These are phyloP conservation scores for Apocheima hispidaria DNA, from an alignment of 2,888 invertebrate genomes.

Conservation along the genomic window DNA sequence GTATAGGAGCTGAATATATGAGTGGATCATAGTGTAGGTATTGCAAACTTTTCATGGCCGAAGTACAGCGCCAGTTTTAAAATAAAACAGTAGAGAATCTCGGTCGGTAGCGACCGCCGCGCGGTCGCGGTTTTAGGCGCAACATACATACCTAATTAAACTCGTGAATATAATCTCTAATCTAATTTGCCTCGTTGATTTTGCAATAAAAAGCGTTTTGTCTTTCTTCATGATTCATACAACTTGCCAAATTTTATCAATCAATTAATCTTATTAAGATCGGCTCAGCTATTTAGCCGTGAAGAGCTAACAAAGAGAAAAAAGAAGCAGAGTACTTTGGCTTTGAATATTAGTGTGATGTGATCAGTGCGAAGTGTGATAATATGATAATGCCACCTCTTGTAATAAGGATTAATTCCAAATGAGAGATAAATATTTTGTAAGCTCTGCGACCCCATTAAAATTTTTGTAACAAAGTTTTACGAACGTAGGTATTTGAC, in stretches of 20 bases:
- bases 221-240: not conserved
- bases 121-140: constrained; percentile 56
- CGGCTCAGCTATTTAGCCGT: not conserved
- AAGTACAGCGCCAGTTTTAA: constrained; percentile 72
- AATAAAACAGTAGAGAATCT: constrained; percentile 82
- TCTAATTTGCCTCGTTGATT: not conserved
- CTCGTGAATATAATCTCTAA: constrained; percentile 47
- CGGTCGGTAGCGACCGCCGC: constrained; percentile 57
- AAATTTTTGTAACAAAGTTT: too few species aligned
- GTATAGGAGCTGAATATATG: constrained; percentile 15
- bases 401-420: too few species aligned
- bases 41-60: constrained; percentile 80
- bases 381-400: not conserved
- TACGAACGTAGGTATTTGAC: too few species aligned
- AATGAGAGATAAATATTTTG: too few species aligned
- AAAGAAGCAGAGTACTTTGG: not conserved
- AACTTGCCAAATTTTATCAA: not conserved
- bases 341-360: not conserved
- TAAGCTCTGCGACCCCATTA: too few species aligned
- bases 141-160: constrained; percentile 34
- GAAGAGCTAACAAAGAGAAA: not conserved
- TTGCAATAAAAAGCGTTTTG: too few species aligned
- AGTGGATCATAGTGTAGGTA: constrained; percentile 45
- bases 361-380: not conserved
- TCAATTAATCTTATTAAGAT: not conserved